A percentile compares a stretch with the other conserved stretches of the same genome.
Evolutionary conservation across 2,797 vertebrate species (phyloP).

Genomic region (Argyrosomus regius): DNA sequence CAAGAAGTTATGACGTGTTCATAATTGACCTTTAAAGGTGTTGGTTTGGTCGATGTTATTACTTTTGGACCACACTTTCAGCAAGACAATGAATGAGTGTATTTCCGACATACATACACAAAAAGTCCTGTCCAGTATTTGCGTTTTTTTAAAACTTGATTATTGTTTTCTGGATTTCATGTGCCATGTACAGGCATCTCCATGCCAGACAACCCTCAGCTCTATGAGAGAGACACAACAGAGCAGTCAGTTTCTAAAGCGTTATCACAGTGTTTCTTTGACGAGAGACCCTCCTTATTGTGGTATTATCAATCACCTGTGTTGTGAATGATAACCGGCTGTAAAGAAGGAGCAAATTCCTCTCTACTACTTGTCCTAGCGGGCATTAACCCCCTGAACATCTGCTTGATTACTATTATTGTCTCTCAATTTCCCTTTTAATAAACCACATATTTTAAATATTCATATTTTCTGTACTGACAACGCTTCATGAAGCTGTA

Average conservation of each 20-base stretch:
- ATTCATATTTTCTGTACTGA: background rate
- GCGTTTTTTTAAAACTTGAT: background rate
- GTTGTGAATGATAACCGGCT: conserved; percentile 70
- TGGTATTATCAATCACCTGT: conserved; percentile 59
- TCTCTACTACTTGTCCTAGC: conserved; percentile 36
- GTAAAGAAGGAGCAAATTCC: conserved; percentile 70
- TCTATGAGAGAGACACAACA: background rate
- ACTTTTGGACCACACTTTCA: no score
- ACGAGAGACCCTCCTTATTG: background rate
- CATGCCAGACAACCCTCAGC: background rate
- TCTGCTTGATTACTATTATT: background rate
- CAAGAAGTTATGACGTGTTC: no score
- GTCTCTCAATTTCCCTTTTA: conserved; percentile 7
- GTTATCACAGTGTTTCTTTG: background rate
- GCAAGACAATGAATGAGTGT: background rate
- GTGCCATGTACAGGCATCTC: no score
- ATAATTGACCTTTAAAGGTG: no score
- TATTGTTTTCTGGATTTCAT: background rate
- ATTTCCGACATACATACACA: background rate
- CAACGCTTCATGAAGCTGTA: background rate
- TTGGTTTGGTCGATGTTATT: no score
- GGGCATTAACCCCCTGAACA: conserved; percentile 65
- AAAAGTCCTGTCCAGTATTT: no score
- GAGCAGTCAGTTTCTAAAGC: background rate
- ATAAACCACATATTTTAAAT: background rate